Evolutionary conservation across 2,113 vertebrate genomes (phyloP), one percentile per base, ranked within the genome.

Genomic region (Amphiprion percula): DNA sequence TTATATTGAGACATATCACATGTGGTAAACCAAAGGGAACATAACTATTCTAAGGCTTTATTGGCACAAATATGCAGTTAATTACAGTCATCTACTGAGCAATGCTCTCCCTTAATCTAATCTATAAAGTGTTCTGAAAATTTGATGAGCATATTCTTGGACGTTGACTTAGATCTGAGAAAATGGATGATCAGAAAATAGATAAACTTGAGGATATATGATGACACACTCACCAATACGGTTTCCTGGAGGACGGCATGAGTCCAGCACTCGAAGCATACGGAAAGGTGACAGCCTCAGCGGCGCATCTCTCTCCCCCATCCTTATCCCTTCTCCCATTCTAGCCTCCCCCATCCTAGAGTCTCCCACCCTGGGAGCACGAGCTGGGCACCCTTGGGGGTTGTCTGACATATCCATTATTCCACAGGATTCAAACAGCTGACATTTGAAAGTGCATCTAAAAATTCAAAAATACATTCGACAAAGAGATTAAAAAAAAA

Each of bases 211-310:
- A 37, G 26, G 39, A 47, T n/a, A 30, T 17, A 37, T 37, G 24
- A 58, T 12, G 37, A 47, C 21, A 33, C 23, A 93, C 94, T 95
- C 88, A 95, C 94, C 94, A 33, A 95, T 94, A 21, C 90, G 89
- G 61, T 86, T 91, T 56, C 91, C 93, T 3, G 90, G 86, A 56
- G 92, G 86, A 55, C 90, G 91, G 74, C 93, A 94, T 0, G 93
- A 89, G 79, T 95, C 93, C 63, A 94, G 84, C 79, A 93, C 83
- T 37, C 91, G 88, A 30, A 95, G 94, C 93, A 94, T 95, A 50
- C 92, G 91, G 76, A 95, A 94, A 24, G 94, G 93, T 39, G 94
- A 94, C 49, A 92, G 80, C 73, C 93, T 92, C 68, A 93, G 80
- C 0, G 91, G 88, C 73, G 80, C 19, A 28, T 92, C 91, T 79